Percentiles rank a stretch among this genome's conserved stretches.
phyloP scores from a whole-genome alignment of 2,888 invertebrate species.

The Apotomis turbidana region DNA sequence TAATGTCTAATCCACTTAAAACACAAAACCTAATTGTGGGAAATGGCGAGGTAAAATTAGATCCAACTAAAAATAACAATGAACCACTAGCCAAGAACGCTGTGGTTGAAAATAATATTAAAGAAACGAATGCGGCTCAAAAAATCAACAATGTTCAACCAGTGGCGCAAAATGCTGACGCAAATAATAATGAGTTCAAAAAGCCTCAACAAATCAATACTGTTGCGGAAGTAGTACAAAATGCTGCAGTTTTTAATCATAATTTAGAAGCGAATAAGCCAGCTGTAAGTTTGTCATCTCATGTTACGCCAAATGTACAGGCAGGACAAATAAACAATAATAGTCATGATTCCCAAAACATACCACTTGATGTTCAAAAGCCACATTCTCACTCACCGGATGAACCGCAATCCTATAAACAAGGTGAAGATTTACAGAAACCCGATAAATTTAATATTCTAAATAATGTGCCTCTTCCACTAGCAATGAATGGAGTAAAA shows the following conservation, averaged over 20 bases:
- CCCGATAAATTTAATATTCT: slow-evolving; percentile 44
- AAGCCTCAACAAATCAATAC: not conserved
- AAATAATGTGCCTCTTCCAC: slow-evolving; percentile 61
- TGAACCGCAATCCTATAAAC: slow-evolving; percentile 72
- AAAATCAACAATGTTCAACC: slow-evolving; percentile 3
- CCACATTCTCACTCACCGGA: slow-evolving; percentile 66
- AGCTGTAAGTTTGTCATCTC: not conserved
- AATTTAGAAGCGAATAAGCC: not conserved
- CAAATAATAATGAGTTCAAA: not conserved
- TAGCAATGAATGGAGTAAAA: slow-evolving; percentile 56
- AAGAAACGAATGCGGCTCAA: slow-evolving; percentile 1
- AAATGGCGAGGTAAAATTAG: slow-evolving; percentile 1
- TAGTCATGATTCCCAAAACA: slow-evolving; percentile 17
- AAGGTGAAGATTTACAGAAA: slow-evolving; percentile 65
- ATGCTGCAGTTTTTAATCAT: slow-evolving; percentile 2
- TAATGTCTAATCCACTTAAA: slow-evolving; percentile 18
- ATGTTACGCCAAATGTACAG: slow-evolving; percentile 13
- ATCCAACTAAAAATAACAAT: slow-evolving; percentile 11
- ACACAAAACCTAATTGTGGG: not conserved
- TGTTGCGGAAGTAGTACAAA: not conserved
- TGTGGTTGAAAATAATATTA: not conserved
- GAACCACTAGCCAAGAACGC: slow-evolving; percentile 24
- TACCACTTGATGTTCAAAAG: slow-evolving; percentile 37
- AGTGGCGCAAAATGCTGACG: no score
- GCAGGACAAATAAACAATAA: slow-evolving; percentile 14